Percentiles rank a stretch among this genome's conserved stretches.
phyloP scores from a whole-genome alignment of 1,140 invertebrate genomes.

The Drosophila varians region DNA sequence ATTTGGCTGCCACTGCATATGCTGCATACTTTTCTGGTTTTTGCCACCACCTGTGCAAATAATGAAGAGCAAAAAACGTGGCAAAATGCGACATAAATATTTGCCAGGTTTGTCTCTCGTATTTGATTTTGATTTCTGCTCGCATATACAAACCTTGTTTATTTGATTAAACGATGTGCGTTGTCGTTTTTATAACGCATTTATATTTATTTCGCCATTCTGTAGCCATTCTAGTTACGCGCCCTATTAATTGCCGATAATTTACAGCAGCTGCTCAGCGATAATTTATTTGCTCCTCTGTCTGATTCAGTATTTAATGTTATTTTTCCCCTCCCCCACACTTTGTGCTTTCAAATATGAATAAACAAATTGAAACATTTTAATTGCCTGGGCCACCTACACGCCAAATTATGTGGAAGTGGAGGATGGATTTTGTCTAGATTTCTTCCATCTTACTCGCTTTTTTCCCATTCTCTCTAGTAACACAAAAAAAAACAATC shows the following conservation, averaged over 20 bases:
- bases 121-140: slow-evolving; percentile 57
- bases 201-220: slow-evolving; percentile 12
- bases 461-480: neutral
- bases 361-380: slow-evolving; percentile 40
- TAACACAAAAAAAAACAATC: slow-evolving; percentile 49
- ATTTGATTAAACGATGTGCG: slow-evolving; percentile 45
- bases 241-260: slow-evolving; percentile 61
- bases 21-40: slow-evolving; percentile 54
- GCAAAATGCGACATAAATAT: slow-evolving; percentile 51
- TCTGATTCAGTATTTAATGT: slow-evolving; percentile 6
- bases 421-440: too few relatives aligned
- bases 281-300: slow-evolving; percentile 29
- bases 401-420: neutral
- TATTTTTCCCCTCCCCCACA: slow-evolving; percentile 15
- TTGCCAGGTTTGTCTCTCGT: slow-evolving; percentile 16
- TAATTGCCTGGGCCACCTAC: slow-evolving; percentile 27
- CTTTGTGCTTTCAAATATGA: too few relatives aligned
- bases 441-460: too few relatives aligned
- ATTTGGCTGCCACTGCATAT: slow-evolving; percentile 30
- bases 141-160: slow-evolving; percentile 12
- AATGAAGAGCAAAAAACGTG: slow-evolving; percentile 12
- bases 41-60: neutral
- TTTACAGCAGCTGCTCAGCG: slow-evolving; percentile 54
- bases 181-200: slow-evolving; percentile 14
- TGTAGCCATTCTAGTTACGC: slow-evolving; percentile 23